Evolutionary conservation across 2,888 invertebrate species (phyloP).

Genomic region (Mythimna vitellina): DNA sequence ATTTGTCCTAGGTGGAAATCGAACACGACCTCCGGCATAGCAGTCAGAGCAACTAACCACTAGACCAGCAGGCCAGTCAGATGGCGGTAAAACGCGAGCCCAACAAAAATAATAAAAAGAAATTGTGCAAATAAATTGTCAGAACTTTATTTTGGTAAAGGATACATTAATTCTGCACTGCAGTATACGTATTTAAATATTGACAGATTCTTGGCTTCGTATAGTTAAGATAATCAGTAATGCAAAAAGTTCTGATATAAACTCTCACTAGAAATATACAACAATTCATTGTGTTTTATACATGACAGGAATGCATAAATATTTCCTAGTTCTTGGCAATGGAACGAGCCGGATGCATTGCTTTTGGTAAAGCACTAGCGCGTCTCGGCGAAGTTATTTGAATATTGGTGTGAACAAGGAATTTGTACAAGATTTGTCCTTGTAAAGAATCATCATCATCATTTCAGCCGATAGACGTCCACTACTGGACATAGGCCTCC

Average conservation of each 20-base stretch:
- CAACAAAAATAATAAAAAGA: no score
- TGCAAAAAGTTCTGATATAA: conserved; percentile 6
- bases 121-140: no score
- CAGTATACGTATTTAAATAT: conserved; percentile 15
- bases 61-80: no score
- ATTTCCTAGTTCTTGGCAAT: conserved; percentile 43
- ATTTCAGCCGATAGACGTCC: no score
- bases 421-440: not conserved
- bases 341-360: not conserved
- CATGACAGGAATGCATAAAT: conserved; percentile 40
- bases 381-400: conserved; percentile 7
- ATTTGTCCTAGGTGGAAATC: no score
- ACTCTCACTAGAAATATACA: conserved; percentile 16
- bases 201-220: conserved; percentile 31
- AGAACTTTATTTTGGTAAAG: no score
- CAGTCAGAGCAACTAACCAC: no score
- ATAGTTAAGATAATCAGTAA: conserved; percentile 26
- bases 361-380: conserved; percentile 11
- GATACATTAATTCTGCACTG: not conserved
- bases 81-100: no score
- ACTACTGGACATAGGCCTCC: no score
- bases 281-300: conserved; percentile 27
- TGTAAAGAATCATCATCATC: no score
- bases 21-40: no score
- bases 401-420: conserved; percentile 21